phyloP scores from a whole-genome alignment of 2,888 invertebrate genomes.

The Leptothorax acervorum region DNA sequence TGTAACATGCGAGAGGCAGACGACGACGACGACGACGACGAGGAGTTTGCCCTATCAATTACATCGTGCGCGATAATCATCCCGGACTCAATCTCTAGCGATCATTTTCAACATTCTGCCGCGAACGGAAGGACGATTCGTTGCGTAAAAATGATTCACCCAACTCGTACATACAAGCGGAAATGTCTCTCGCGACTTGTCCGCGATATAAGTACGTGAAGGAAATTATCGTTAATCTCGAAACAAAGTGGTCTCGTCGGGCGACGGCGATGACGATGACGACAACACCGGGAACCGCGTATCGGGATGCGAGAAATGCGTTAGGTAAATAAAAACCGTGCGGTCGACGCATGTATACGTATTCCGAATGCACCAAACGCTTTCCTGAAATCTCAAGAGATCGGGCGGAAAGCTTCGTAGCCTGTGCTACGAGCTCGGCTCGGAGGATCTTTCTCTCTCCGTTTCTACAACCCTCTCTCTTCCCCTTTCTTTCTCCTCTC shows the following conservation, averaged over 20 bases:
- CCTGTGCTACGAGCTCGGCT: slow-evolving; percentile 72
- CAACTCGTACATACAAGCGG: slow-evolving; percentile 4
- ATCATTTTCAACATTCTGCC: background rate
- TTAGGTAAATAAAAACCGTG: slow-evolving; percentile 35
- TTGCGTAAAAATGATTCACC: slow-evolving; percentile 18
- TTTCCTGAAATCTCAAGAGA: slow-evolving; percentile 77
- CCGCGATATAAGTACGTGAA: background rate
- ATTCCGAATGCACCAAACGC: slow-evolving; percentile 68
- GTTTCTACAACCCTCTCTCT: slow-evolving; percentile 32
- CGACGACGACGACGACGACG: background rate
- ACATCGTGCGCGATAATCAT: slow-evolving; percentile 8
- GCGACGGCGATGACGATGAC: background rate
- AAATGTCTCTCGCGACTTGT: background rate
- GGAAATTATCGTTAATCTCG: slow-evolving; percentile 39
- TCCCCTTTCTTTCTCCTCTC: slow-evolving; percentile 23
- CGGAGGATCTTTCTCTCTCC: slow-evolving; percentile 60
- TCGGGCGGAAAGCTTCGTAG: slow-evolving; percentile 77
- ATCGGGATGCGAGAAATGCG: slow-evolving; percentile 10
- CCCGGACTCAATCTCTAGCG: background rate
- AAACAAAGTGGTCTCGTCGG: background rate
- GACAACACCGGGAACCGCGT: background rate
- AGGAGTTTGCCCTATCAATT: background rate
- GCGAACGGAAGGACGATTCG: background rate
- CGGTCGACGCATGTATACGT: slow-evolving; percentile 43
- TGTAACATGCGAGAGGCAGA: background rate